phyloP scores from a whole-genome alignment of 2,888 invertebrate species.

The Chamaedrilus cognettii region DNA sequence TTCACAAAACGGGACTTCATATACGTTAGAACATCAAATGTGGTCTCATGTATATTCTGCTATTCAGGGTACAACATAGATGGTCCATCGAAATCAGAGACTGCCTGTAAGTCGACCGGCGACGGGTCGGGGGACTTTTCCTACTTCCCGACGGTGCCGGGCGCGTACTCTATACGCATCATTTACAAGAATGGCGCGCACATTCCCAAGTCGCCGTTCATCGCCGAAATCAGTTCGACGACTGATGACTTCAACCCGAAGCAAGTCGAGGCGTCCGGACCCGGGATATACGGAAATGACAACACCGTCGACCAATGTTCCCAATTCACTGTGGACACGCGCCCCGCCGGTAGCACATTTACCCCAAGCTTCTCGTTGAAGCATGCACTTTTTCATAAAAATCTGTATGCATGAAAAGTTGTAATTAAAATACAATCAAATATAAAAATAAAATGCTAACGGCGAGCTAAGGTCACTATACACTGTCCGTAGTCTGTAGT shows the following conservation, averaged over 20 bases:
- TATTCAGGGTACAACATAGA: constrained; percentile 64
- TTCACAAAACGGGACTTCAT: too few species aligned
- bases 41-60: too few species aligned
- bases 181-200: constrained; percentile 86
- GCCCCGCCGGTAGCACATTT: constrained; percentile 73
- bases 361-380: too few species aligned
- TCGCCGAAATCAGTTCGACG: constrained; percentile 74
- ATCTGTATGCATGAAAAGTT: too few species aligned
- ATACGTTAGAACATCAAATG: too few species aligned
- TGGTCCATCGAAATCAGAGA: constrained; percentile 82
- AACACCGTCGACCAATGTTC: constrained; percentile 66
- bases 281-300: constrained; percentile 57
- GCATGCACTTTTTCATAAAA: too few species aligned
- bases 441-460: too few species aligned
- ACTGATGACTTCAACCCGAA: constrained; percentile 35
- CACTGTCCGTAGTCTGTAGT: too few species aligned
- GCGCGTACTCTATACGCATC: constrained; percentile 84
- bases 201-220: constrained; percentile 85
- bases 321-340: constrained; percentile 77
- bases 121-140: constrained; percentile 84
- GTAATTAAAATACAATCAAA: too few species aligned
- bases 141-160: constrained; percentile 78
- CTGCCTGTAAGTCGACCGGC: constrained; percentile 83
- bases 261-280: constrained; percentile 44
- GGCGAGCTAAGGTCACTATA: too few species aligned